Evolutionary conservation across 2,888 invertebrate genomes (phyloP), one percentile per base, ranked within the genome.

Genomic region (Asteroscopus sphinx): DNA sequence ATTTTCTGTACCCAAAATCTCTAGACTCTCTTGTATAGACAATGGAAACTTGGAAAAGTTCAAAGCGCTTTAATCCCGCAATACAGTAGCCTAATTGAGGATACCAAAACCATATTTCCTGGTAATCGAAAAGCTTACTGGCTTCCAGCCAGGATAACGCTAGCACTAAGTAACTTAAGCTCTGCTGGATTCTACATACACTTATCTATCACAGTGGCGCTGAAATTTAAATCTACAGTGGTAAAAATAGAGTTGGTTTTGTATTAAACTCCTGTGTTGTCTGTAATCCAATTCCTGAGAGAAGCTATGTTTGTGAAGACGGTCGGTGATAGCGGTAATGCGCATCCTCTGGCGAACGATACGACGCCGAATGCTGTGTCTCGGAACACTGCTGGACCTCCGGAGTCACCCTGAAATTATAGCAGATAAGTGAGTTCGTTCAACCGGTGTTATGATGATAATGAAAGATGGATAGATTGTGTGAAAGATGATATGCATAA

Each of bases 281-380:
- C 83, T 11, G 90, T 84, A 77, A 94, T 77, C 94, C 94, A 94
- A 61, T 82, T 85, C 45, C 93, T 76, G 1, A 92, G 86, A 0
- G 92, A 79, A 0, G 93, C 93, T 15, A 94, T 64, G 70, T 93
- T 94, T 13, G 92, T 87, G 82, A 94, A 94, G 26, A 94, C 94
- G 0, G 94, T 94, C 1, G 94, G 94, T 0, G 93, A 93, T 1
- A 94, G 87, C 0, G 94, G 93, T 33, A 92, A 79, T 0, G 94
- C 94, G 55, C 94, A 94, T 41, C 94, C 94, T 64, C 94, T 80
- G 0, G 94, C 94, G 67, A 93, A 94, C 0, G 94, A 94, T 7
- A 94, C 93, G 35, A 94, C 89, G 3, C 94, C 94, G 41, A 88
- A 91, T 0, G 89, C 94, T 0, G 87, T 90, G 11, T 90, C 90